Percentiles rank a stretch among this genome's conserved stretches.
Conservation (phyloP, 2,888 invertebrate genomes). For the Acanthosoma haemorrhoidale region DNA sequence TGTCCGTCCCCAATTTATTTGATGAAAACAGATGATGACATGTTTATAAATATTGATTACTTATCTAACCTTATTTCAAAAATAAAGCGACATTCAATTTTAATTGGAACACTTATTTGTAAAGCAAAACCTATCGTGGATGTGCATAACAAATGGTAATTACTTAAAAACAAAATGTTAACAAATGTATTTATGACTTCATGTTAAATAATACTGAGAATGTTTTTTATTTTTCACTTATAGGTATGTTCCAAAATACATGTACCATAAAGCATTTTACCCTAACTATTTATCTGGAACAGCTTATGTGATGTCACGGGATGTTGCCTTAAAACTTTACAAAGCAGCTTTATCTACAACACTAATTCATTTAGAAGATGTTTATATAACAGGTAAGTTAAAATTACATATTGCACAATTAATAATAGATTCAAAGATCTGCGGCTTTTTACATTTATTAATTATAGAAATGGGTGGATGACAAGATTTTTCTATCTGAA, state of each 20-base stretch:
- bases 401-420: background rate
- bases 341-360: slow-evolving; percentile 61
- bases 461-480: background rate
- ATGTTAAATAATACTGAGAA: background rate
- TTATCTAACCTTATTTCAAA: slow-evolving; percentile 49
- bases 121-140: slow-evolving; percentile 69
- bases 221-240: background rate
- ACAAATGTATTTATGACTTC: too few species aligned
- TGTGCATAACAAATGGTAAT: slow-evolving; percentile 69
- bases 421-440: background rate
- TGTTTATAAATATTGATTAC: slow-evolving; percentile 73
- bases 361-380: slow-evolving; percentile 71
- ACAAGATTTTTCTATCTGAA: background rate
- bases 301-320: slow-evolving; percentile 68
- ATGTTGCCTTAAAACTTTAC: slow-evolving; percentile 61
- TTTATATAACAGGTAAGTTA: slow-evolving; percentile 64
- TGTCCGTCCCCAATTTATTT: slow-evolving; percentile 62
- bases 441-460: background rate
- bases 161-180: background rate
- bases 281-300: slow-evolving; percentile 79
- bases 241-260: slow-evolving; percentile 74
- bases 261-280: slow-evolving; percentile 65
- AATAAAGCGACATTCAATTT: slow-evolving; percentile 46
- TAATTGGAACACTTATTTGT: slow-evolving; percentile 74
- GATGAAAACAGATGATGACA: slow-evolving; percentile 82